Evolutionary conservation across 2,797 vertebrate genomes (phyloP).

Genomic region (Tamandua tetradactyla): DNA sequence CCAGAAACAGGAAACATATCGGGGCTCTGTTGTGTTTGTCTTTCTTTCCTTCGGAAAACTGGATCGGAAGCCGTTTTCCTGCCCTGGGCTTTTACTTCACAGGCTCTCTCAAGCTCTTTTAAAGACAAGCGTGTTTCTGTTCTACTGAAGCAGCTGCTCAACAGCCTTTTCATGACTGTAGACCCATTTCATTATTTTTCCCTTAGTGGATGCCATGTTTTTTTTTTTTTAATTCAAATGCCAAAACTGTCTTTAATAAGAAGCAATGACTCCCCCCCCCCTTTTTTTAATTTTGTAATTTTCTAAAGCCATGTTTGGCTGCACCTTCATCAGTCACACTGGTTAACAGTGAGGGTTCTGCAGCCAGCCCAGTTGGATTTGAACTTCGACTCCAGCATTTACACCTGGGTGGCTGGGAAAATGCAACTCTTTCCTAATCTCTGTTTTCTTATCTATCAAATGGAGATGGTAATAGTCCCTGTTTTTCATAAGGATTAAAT

Average conservation of each 20-base stretch:
- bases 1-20: background rate
- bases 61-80: background rate
- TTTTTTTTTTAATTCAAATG: too few species aligned
- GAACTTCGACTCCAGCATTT: background rate
- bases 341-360: background rate
- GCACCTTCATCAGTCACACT: background rate
- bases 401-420: background rate
- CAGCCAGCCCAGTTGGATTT: background rate
- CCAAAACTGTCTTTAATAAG: background rate
- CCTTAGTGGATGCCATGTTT: background rate
- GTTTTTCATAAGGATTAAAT: background rate
- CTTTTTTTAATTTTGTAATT: background rate
- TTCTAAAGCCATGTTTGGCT: background rate
- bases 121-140: background rate
- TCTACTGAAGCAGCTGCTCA: background rate
- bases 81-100: background rate
- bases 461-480: background rate
- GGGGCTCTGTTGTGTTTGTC: conserved; percentile 15
- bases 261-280: background rate
- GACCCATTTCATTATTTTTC: background rate
- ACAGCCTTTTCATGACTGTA: background rate
- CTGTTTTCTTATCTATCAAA: background rate
- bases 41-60: background rate
- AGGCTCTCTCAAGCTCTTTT: background rate
- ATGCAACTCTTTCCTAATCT: background rate